Conservation (phyloP, 2,888 invertebrate species). For the Alitta virens region DNA sequence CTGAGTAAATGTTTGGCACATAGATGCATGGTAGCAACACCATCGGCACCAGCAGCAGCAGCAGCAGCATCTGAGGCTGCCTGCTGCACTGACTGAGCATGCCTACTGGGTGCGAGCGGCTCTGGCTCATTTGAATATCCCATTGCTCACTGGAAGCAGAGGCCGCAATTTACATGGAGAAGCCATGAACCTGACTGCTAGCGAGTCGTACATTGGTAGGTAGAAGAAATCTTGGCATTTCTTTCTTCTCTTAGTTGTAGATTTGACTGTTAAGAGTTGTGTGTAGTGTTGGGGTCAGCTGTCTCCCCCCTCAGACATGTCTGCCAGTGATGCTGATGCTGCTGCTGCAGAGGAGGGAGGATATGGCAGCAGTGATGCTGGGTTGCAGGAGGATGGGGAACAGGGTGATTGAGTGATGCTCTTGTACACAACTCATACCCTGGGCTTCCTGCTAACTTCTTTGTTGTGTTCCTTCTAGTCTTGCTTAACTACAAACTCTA, state of each 20-base stretch:
- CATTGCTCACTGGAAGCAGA: conserved; percentile 7
- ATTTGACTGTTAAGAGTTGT: no score
- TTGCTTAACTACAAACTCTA: no score
- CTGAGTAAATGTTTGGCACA: no score
- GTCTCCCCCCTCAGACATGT: no score
- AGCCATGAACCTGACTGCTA: conserved; percentile 10
- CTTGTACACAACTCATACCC: no score
- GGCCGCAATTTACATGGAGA: conserved; percentile 8
- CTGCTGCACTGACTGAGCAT: neutral
- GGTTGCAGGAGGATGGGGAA: no score
- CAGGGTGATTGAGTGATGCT: no score
- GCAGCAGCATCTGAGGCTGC: conserved; percentile 1
- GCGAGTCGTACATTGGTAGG: conserved; percentile 6
- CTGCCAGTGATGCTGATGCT: neutral
- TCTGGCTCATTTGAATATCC: conserved; percentile 8
- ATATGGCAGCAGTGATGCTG: neutral
- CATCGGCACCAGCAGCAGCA: neutral
- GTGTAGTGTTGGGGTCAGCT: no score
- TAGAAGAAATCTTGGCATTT: neutral
- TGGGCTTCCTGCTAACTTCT: no score
- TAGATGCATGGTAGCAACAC: neutral
- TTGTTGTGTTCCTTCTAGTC: no score
- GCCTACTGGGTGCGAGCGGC: neutral
- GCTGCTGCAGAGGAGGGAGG: conserved; percentile 4
- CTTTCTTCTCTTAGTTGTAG: no score